Conservation (phyloP, 2,113 vertebrate species). For the Atrichornis clamosus region DNA sequence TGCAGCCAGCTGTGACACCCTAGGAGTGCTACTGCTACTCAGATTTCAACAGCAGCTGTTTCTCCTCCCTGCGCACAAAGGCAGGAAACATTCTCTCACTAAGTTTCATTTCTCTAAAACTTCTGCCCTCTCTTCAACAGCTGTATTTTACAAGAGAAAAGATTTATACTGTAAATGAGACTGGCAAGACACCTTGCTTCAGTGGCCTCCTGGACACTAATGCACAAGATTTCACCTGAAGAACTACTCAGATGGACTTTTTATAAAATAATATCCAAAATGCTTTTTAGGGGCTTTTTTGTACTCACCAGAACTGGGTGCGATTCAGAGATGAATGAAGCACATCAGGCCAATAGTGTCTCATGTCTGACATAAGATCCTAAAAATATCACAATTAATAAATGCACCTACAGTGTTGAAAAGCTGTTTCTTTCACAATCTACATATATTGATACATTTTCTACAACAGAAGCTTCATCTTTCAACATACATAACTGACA, state of each 20-base stretch:
- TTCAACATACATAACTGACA: background rate
- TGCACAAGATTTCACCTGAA: background rate
- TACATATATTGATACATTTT: background rate
- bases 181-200: background rate
- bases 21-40: background rate
- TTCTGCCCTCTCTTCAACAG: background rate
- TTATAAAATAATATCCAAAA: background rate
- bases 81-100: background rate
- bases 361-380: slow-evolving; percentile 75
- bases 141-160: background rate
- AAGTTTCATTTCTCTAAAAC: background rate
- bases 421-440: background rate
- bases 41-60: background rate
- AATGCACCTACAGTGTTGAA: background rate
- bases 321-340: slow-evolving; percentile 64
- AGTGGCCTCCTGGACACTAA: background rate
- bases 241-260: background rate
- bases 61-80: background rate
- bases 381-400: slow-evolving; percentile 14
- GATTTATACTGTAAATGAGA: background rate
- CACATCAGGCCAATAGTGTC: slow-evolving; percentile 74
- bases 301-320: slow-evolving; percentile 73
- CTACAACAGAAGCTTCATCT: background rate
- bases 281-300: background rate
- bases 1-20: background rate